Evolutionary conservation across 2,113 vertebrate genomes (phyloP), one percentile per base, ranked within the genome.

Genomic region (Chiloscyllium plagiosum): DNA sequence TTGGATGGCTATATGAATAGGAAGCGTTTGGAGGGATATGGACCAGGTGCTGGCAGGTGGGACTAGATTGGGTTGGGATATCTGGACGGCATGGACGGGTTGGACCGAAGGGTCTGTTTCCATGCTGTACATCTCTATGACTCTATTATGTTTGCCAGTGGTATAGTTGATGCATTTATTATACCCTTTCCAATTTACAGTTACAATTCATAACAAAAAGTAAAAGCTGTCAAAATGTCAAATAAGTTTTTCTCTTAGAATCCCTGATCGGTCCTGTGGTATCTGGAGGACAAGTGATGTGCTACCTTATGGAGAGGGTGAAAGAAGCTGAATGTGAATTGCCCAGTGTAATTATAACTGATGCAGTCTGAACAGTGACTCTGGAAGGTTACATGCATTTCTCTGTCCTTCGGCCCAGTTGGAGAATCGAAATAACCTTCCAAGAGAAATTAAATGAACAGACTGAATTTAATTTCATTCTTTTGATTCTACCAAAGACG

Each of bases 151-250:
- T 86, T 78, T 86, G 19, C 83, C 42, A 47, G 3, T 17, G 17
- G 37, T 85, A 15, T 20, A 47, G 42, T 86, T 86, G 83, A 17
- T 86, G 42, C 72, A 86, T 4, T 50, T 37, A 6, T 86, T 1
- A 86, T 86, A 4, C 24, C 4, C 83, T 20, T 86, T 86, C 42
- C n/a, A 20, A 50, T 20, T 86, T 47, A 15, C 20, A 86, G 47
- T 86, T 86, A 37, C 83, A 86, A 86, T 86, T 86, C n/a, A 50
- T 47, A 86, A 37, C 78, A 83, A 83, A n/a, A n/a, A 83, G 17
- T 17, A 37, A 37, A 86, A 50, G 42, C 3, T 47, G 42, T 42
- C 20, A 86, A 22, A 50, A 50, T 47, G 83, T 86, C 15, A 50
- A 86, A 13, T 78, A 33, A n/a, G 8, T 29, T 6, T 72, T 86